These are phyloP conservation scores for Stenoptilia bipunctidactyla DNA, from an alignment of 2,888 invertebrate genomes.

Conservation along the genomic window DNA sequence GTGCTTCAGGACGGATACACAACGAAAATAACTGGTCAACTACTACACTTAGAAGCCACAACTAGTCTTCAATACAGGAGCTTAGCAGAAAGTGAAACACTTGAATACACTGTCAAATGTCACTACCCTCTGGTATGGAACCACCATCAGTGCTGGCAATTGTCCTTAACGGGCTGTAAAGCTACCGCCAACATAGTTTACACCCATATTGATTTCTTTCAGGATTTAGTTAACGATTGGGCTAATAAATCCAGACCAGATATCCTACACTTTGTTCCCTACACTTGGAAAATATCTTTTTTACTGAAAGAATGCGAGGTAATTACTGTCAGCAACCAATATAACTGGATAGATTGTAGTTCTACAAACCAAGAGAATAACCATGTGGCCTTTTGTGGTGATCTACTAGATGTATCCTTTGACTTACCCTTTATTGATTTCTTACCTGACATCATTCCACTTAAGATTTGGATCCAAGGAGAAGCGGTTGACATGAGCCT, in stretches of 20 bases:
- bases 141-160: constrained; percentile 94
- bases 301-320: constrained; percentile 95
- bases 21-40: constrained; percentile 92
- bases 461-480: constrained; percentile 95
- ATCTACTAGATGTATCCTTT: constrained; percentile 92
- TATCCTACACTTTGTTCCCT: constrained; percentile 94
- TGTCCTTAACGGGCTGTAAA: constrained; percentile 93
- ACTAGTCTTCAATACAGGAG: constrained; percentile 95
- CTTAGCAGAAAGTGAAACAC: constrained; percentile 92
- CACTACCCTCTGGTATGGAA: constrained; percentile 97
- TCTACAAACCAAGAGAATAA: constrained; percentile 96
- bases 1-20: constrained; percentile 89
- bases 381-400: constrained; percentile 94
- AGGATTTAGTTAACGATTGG: constrained; percentile 98
- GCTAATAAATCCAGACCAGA: constrained; percentile 93
- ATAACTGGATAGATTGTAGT: constrained; percentile 99
- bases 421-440: constrained; percentile 96
- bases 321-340: constrained; percentile 92
- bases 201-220: constrained; percentile 96
- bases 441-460: constrained; percentile 87
- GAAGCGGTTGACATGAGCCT: constrained; percentile 93
- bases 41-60: constrained; percentile 94
- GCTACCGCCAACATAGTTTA: constrained; percentile 93
- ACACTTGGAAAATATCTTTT: constrained; percentile 94
- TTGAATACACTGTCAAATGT: constrained; percentile 90